phyloP scores from a whole-genome alignment of 2,888 invertebrate genomes.

The Tetramorium bicarinatum region DNA sequence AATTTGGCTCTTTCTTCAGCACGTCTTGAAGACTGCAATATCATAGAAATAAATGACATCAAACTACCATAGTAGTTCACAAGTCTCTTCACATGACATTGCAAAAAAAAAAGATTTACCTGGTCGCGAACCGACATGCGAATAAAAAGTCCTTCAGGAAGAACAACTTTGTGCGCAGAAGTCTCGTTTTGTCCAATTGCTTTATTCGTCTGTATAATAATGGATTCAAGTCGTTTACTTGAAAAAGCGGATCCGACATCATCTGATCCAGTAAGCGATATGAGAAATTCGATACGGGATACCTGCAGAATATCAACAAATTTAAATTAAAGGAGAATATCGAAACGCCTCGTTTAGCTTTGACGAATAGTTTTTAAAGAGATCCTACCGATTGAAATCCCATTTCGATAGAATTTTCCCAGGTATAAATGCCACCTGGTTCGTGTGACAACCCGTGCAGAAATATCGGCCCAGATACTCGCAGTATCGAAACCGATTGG shows the following conservation, averaged over 20 bases:
- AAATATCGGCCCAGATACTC: slow-evolving; percentile 94
- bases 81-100: background rate
- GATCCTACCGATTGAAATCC: slow-evolving; percentile 88
- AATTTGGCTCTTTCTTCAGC: slow-evolving; percentile 88
- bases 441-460: slow-evolving; percentile 95
- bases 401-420: slow-evolving; percentile 90
- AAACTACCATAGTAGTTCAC: no score
- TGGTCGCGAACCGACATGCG: slow-evolving; percentile 90
- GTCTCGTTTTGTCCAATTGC: slow-evolving; percentile 88
- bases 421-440: slow-evolving; percentile 91
- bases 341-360: slow-evolving; percentile 17
- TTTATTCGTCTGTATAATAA: slow-evolving; percentile 89
- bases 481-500: slow-evolving; percentile 93
- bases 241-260: slow-evolving; percentile 92
- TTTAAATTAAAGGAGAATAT: background rate
- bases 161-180: slow-evolving; percentile 90
- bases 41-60: slow-evolving; percentile 14
- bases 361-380: background rate
- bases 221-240: slow-evolving; percentile 91
- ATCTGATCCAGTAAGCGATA: slow-evolving; percentile 92
- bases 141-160: slow-evolving; percentile 91
- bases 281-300: slow-evolving; percentile 94
- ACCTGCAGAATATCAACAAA: slow-evolving; percentile 87
- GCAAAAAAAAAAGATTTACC: slow-evolving; percentile 83
- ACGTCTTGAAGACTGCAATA: slow-evolving; percentile 88